These are phyloP conservation scores for Gopherus flavomarginatus DNA, from an alignment of 2,113 vertebrate genomes.

Conservation along the genomic window DNA sequence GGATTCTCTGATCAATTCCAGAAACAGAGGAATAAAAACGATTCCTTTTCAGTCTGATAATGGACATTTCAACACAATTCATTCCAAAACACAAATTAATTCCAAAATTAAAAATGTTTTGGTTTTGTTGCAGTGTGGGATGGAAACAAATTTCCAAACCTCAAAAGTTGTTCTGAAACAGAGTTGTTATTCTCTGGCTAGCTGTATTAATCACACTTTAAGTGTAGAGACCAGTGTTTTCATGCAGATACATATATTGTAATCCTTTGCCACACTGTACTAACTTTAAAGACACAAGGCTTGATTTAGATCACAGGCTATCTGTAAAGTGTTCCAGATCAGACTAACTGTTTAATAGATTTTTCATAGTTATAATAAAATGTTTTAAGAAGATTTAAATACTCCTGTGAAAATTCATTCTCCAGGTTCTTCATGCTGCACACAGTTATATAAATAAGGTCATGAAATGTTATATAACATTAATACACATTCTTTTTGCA, in stretches of 20 bases:
- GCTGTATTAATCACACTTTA: neutral
- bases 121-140: neutral
- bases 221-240: neutral
- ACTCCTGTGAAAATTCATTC: neutral
- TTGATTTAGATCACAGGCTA: neutral
- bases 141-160: neutral
- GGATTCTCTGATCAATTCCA: neutral
- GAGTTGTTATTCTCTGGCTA: neutral
- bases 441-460: neutral
- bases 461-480: neutral
- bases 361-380: neutral
- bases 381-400: neutral
- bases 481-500: neutral
- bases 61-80: rapidly evolving
- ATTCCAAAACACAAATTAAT: neutral
- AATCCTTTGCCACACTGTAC: neutral
- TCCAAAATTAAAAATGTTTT: neutral
- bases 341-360: rapidly evolving
- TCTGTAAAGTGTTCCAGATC: neutral
- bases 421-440: neutral
- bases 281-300: neutral
- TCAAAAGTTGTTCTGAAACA: neutral
- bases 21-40: no score
- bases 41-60: neutral
- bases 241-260: neutral